Base-by-base conservation (phyloP, 2,797 vertebrate genomes). In the Etheostoma perlongum region DNA sequence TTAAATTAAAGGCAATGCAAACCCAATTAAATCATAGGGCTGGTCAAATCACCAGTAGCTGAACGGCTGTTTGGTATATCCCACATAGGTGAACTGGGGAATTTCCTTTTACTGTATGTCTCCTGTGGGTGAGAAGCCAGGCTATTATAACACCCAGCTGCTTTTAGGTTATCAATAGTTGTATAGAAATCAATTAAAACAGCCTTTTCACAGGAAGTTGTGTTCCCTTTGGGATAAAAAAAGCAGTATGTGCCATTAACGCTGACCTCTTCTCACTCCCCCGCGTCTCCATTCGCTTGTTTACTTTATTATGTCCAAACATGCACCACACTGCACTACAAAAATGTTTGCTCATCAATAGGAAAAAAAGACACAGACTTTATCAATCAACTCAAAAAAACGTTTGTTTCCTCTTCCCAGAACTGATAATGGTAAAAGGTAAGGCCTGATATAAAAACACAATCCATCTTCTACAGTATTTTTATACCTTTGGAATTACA, bases 141-240 rank as follows among this genome's bases (percentile, higher is more conserved):
- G 89, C 79, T 86, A 84, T 88, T 83, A 86, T 91, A 79, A 92
- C 93, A 95, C 85, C 85, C 84, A 90, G 90, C 93, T 94, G 95
- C 96, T 97, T 96, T 97, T 95, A 95, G 93, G 85, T 92, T 93
- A 97, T 97, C 96, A 92, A 97, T 93, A 92, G 65, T 83, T 88
- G 81, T 92, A 88, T 89, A 93, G 93, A 93, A 89, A 96, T 97
- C 96, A 96, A 97, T 98, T 93, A 96, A 89, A 97, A 95, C 91
- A 81, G 72, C 75, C 81, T 72, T 85, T 90, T 88, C 67, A 80
- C 76, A 82, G 81, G 89, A 93, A 92, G 74, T 88, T 89, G 81
- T 83, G 74, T 53, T 85, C 84, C 91, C 88, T 76, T 73, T 82
- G 89, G 91, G 89, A 90, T 79, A 55, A 52, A 51, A 68, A 40